These are phyloP conservation scores for Aplysina aerophoba DNA, from an alignment of 37 sponge, comb jelly and placozoan species.

Conservation along the genomic window DNA sequence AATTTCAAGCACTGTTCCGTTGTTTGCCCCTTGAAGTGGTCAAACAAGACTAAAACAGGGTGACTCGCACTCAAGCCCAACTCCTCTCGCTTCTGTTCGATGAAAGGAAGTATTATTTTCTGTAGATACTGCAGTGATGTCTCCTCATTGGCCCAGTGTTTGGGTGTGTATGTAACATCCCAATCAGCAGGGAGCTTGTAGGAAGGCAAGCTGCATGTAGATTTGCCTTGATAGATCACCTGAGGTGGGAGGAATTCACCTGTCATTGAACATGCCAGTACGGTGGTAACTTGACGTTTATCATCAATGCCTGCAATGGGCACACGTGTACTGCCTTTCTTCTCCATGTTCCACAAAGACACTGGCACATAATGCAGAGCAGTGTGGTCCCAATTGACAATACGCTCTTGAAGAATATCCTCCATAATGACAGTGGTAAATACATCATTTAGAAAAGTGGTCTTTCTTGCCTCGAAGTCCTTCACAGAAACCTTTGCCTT, in stretches of 20 bases:
- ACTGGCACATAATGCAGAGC: slow-evolving; percentile 56
- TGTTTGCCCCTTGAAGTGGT: slow-evolving; percentile 31
- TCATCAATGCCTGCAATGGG: slow-evolving; percentile 54
- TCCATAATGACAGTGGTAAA: slow-evolving; percentile 39
- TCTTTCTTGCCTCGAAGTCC: slow-evolving; percentile 40
- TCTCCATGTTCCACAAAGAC: slow-evolving; percentile 65
- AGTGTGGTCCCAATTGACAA: slow-evolving; percentile 74
- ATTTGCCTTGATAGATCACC: slow-evolving; percentile 64
- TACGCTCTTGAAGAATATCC: slow-evolving; percentile 51
- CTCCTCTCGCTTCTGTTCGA: slow-evolving; percentile 23
- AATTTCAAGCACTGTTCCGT: slow-evolving; percentile 12
- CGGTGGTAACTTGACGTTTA: slow-evolving; percentile 56
- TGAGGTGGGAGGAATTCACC: slow-evolving; percentile 61
- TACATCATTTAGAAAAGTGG: slow-evolving; percentile 44
- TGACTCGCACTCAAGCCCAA: background rate
- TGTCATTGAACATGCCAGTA: slow-evolving; percentile 41
- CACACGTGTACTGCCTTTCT: slow-evolving; percentile 37
- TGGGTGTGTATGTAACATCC: slow-evolving; percentile 62
- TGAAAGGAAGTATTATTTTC: slow-evolving; percentile 54
- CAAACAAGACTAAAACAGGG: slow-evolving; percentile 48
- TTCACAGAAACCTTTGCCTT: slow-evolving; percentile 11
- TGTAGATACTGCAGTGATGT: slow-evolving; percentile 52
- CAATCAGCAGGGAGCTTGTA: slow-evolving; percentile 53
- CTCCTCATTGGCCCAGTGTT: slow-evolving; percentile 65
- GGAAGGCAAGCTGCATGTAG: slow-evolving; percentile 38